Conservation (phyloP, 92 coral and sea anemone species). For the Porites evermanni region DNA sequence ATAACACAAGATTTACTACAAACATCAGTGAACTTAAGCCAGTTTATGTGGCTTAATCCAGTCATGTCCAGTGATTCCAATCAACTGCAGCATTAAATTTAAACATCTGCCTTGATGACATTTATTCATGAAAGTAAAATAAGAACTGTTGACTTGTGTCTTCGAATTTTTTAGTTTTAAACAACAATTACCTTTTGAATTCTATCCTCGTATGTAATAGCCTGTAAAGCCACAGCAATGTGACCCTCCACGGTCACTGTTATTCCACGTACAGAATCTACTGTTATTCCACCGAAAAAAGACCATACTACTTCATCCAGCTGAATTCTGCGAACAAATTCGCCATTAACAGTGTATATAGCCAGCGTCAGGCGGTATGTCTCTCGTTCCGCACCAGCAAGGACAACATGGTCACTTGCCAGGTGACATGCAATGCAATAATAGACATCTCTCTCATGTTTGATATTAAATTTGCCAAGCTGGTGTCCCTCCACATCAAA, state of each 20-base stretch:
- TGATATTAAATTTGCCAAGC: background rate
- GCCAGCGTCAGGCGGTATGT: background rate
- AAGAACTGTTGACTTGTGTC: too few species aligned
- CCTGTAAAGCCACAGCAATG: background rate
- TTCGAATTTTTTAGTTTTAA: background rate
- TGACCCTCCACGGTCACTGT: background rate
- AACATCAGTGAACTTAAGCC: too few species aligned
- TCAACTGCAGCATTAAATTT: too few species aligned
- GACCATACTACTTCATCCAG: background rate
- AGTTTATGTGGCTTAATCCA: too few species aligned
- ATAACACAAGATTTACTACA: too few species aligned
- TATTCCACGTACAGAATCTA: too few species aligned
- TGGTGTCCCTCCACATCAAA: background rate
- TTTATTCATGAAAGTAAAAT: too few species aligned
- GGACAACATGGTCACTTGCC: conserved; percentile 14
- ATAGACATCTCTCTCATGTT: background rate
- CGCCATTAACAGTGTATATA: background rate
- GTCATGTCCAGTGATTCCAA: too few species aligned
- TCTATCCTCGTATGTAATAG: too few species aligned
- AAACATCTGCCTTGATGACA: too few species aligned
- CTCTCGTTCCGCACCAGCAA: background rate
- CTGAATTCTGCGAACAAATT: background rate
- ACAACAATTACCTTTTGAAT: background rate
- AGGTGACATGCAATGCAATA: background rate
- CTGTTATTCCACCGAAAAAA: too few species aligned